Conservation (phyloP, 2,797 vertebrate genomes). For the Coregonus suidteri region DNA sequence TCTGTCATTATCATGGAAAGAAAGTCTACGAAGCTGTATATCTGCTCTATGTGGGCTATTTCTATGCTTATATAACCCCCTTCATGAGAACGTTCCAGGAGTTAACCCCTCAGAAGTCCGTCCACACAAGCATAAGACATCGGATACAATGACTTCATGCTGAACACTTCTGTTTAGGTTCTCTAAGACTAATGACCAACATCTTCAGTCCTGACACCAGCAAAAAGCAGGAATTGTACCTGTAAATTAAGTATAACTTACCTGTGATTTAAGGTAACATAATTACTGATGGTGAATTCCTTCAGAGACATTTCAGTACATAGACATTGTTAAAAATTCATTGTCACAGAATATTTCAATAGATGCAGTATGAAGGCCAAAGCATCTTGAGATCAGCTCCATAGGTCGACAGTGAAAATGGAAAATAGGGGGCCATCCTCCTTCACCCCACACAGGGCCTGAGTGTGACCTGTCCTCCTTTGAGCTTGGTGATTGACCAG, state of each 20-base stretch:
- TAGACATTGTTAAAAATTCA: conserved; percentile 6
- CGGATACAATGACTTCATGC: conserved; percentile 46
- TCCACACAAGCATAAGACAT: conserved; percentile 19
- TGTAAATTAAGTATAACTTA: not conserved
- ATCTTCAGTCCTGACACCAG: conserved; percentile 20
- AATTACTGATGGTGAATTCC: not conserved
- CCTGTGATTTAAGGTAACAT: not conserved
- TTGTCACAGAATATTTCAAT: conserved; percentile 3
- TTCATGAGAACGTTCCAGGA: conserved; percentile 43
- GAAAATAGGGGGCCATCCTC: not conserved
- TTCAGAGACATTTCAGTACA: not conserved
- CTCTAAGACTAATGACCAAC: conserved; percentile 25
- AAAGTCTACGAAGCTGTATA: too few species aligned
- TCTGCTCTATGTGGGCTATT: too few species aligned
- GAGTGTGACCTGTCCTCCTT: conserved; percentile 43
- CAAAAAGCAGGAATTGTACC: conserved; percentile 15
- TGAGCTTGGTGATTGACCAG: conserved; percentile 25
- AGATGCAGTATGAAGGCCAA: conserved; percentile 18
- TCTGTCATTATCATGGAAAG: too few species aligned
- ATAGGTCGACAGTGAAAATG: not conserved
- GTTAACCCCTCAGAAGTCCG: conserved; percentile 41
- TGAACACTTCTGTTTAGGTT: conserved; percentile 33
- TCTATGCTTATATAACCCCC: conserved; percentile 35
- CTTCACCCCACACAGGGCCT: too few species aligned
- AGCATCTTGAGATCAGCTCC: conserved; percentile 40